A percentile compares a stretch with the other conserved stretches of the same genome.
Conservation (phyloP, 2,797 vertebrate genomes). For the Bovichtus variegatus region DNA sequence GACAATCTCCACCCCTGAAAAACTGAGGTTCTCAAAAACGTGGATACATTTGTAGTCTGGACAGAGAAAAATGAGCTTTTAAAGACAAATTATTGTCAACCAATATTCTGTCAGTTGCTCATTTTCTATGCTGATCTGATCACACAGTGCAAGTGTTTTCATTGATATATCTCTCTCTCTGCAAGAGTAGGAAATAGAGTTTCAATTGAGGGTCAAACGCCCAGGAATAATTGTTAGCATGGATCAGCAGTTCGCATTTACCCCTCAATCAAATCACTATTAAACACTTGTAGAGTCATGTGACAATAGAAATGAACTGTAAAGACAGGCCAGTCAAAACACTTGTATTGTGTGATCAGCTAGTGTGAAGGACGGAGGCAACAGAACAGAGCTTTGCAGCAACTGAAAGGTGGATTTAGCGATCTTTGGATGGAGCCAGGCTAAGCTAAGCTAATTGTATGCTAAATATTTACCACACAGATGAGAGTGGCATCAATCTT, state of each 20-base stretch:
- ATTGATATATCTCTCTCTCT: background rate
- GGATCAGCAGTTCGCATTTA: background rate
- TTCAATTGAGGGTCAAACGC: background rate
- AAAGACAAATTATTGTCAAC: constrained; percentile 10
- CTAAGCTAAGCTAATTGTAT: background rate
- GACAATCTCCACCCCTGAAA: constrained; percentile 14
- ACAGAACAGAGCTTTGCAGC: background rate
- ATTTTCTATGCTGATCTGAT: constrained; percentile 16
- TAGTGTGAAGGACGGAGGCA: background rate
- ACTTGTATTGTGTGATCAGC: background rate
- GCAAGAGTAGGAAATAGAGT: background rate
- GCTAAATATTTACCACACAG: background rate
- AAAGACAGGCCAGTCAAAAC: background rate
- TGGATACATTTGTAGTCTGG: constrained; percentile 5
- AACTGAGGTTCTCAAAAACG: background rate
- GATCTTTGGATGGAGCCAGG: background rate
- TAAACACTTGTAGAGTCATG: background rate
- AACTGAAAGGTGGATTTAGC: background rate
- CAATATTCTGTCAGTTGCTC: constrained; percentile 19
- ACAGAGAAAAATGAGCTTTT: constrained; percentile 29
- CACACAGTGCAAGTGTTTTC: constrained; percentile 14
- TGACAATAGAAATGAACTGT: background rate
- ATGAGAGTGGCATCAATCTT: background rate
- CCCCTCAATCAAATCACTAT: background rate
- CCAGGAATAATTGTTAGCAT: no score